phyloP scores from a whole-genome alignment of 2,113 vertebrate genomes.

The Tretioscincus oriximinensis region DNA sequence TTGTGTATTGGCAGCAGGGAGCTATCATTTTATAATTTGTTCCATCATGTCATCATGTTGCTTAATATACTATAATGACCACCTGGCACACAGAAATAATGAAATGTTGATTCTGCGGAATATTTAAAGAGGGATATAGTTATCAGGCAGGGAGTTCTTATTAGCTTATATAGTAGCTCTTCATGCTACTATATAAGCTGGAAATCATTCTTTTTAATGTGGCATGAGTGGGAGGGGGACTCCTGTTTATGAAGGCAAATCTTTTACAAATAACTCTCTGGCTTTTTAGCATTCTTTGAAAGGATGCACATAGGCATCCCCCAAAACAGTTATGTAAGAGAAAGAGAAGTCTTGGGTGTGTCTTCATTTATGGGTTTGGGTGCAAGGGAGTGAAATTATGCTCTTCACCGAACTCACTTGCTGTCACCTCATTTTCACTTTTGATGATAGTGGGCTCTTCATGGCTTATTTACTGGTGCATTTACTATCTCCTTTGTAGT shows the following conservation, averaged over 20 bases:
- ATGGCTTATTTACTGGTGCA: no score
- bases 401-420: no score
- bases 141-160: constrained; percentile 30
- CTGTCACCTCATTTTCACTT: no score
- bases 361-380: no score
- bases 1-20: constrained; percentile 23
- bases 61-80: constrained; percentile 53
- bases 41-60: constrained; percentile 39
- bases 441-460: no score
- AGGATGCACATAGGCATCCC: not conserved
- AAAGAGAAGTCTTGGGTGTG: not conserved
- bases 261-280: constrained; percentile 6
- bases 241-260: not conserved
- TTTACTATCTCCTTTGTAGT: no score
- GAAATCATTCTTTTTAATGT: constrained; percentile 28
- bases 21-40: constrained; percentile 44
- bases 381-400: no score
- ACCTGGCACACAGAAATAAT: constrained; percentile 54
- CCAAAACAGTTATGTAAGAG: not conserved
- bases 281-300: not conserved
- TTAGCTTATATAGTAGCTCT: constrained; percentile 38
- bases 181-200: constrained; percentile 34
- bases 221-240: not conserved
- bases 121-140: constrained; percentile 48
- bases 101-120: constrained; percentile 52